A percentile compares a stretch with the other conserved stretches of the same genome.
Conservation (phyloP, 2,888 invertebrate species). For the Drosophila yooni region DNA sequence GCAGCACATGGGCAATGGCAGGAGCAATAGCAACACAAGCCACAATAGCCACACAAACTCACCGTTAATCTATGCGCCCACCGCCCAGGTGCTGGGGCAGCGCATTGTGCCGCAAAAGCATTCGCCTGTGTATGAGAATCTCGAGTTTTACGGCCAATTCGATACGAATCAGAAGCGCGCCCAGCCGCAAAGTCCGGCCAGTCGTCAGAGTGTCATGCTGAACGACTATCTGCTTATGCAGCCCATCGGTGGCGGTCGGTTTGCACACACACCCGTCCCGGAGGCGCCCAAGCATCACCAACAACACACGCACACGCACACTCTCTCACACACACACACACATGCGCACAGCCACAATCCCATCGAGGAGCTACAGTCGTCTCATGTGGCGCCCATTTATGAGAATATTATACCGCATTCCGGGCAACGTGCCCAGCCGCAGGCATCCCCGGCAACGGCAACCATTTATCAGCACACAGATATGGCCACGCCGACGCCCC, state of each 20-base stretch:
- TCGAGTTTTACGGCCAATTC: slow-evolving; percentile 90
- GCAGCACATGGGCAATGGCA: slow-evolving; percentile 80
- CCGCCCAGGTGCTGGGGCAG: slow-evolving; percentile 68
- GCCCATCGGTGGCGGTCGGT: slow-evolving; percentile 83
- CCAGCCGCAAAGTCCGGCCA: slow-evolving; percentile 89
- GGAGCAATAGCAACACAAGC: slow-evolving; percentile 18
- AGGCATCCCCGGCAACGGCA: slow-evolving; percentile 84
- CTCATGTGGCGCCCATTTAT: slow-evolving; percentile 87
- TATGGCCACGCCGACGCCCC: slow-evolving; percentile 63
- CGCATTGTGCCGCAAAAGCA: slow-evolving; percentile 82
- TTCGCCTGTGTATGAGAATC: slow-evolving; percentile 91
- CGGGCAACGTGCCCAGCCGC: slow-evolving; percentile 85
- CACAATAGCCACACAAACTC: slow-evolving; percentile 30
- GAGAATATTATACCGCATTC: slow-evolving; percentile 88
- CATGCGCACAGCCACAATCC: slow-evolving; percentile 21
- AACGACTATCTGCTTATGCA: slow-evolving; percentile 85
- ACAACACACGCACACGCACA: slow-evolving; percentile 13
- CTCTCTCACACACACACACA: slow-evolving; percentile 4
- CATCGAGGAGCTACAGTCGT: slow-evolving; percentile 58
- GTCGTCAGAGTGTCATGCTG: slow-evolving; percentile 81
- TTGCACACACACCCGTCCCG: slow-evolving; percentile 86
- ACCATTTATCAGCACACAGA: slow-evolving; percentile 83
- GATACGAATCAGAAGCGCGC: slow-evolving; percentile 88
- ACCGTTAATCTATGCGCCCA: slow-evolving; percentile 65
- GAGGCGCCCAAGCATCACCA: slow-evolving; percentile 75